Evolutionary conservation across 2,113 vertebrate species (phyloP).

Genomic region (Morone saxatilis): DNA sequence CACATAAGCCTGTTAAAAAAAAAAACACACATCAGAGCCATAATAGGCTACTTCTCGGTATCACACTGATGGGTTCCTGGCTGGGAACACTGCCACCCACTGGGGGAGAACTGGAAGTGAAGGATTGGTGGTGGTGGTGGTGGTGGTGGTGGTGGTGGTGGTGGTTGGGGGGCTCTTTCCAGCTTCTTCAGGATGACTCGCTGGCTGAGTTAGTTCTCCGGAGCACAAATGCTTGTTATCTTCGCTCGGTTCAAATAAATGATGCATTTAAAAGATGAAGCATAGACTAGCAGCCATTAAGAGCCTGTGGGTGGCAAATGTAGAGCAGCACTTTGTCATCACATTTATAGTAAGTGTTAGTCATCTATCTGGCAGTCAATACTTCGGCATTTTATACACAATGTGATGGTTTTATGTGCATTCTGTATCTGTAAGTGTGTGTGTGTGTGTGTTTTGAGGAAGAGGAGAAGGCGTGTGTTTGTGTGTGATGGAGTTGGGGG

Average conservation of each 20-base stretch:
- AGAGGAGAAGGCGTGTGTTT: too few relatives aligned
- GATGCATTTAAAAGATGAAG: neutral
- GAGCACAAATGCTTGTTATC: neutral
- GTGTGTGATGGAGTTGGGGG: too few relatives aligned
- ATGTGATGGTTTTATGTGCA: constrained; percentile 14
- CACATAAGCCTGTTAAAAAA: constrained; percentile 26
- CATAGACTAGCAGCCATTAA: constrained; percentile 9
- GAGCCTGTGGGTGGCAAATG: constrained; percentile 42
- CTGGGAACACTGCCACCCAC: constrained; percentile 71
- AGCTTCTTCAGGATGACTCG: neutral
- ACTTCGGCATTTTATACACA: constrained; percentile 20
- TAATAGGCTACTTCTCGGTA: constrained; percentile 9
- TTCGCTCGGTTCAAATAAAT: neutral
- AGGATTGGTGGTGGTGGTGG: neutral
- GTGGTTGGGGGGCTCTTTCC: neutral
- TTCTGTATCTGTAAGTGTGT: neutral
- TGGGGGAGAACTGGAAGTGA: constrained; percentile 63
- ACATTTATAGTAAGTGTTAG: constrained; percentile 25
- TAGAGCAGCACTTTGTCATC: constrained; percentile 32
- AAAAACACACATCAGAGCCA: constrained; percentile 13
- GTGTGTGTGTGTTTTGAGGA: neutral
- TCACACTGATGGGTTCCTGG: constrained; percentile 10
- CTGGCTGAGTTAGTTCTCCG: neutral
- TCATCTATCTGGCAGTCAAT: constrained; percentile 36
- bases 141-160: too few relatives aligned